Base-by-base conservation (phyloP, 2,888 invertebrate genomes). In the Panorpa germanica region DNA sequence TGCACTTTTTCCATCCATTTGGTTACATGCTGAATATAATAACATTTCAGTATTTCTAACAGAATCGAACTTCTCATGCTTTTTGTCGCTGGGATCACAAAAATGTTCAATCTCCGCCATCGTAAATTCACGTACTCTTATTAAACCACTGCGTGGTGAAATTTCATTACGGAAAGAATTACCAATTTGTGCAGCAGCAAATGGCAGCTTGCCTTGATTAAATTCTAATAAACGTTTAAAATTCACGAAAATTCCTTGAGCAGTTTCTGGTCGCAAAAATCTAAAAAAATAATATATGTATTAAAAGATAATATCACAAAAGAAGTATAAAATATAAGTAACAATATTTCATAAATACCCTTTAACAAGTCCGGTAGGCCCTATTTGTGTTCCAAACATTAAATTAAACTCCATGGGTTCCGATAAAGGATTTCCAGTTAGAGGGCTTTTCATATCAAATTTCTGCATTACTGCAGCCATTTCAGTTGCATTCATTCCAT, bases 101-200 rank as follows among this genome's bases (percentile, higher is more conserved):
- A 99, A 99, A 57, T 99, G 95, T 55, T 99, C 98, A 43, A 99
- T 98, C 61, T 99, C 98, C 35, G 93, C 95, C 96, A 99, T 96
- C 1, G 95, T 96, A 49, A 99, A 99, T 53, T 99, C 98, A 45
- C 95, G 72, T 2, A 96, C 93, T 44, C 96, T 65, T 25, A 96
- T 75, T 7, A 96, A 61, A 2, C 96, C 96, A 38, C 93, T 90
- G 35, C 98, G 65, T 2, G 98, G 98, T 1, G 98, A 98, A 44
- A 99, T 99, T 63, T 99, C 98, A 60, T 99, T 99, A 41, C 98
- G 71, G 52, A 98, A 99, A 2, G 98, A 81, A 50, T 86, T 86
- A 38, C 98, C 98, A 45, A 99, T 95, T 61, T 99, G 98, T 8
- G 96, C 96, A 31, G 91, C 95, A 38, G 96, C 96, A 60, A 98